Base-by-base conservation (phyloP, 2,113 vertebrate species). In the Hiodon tergisus region DNA sequence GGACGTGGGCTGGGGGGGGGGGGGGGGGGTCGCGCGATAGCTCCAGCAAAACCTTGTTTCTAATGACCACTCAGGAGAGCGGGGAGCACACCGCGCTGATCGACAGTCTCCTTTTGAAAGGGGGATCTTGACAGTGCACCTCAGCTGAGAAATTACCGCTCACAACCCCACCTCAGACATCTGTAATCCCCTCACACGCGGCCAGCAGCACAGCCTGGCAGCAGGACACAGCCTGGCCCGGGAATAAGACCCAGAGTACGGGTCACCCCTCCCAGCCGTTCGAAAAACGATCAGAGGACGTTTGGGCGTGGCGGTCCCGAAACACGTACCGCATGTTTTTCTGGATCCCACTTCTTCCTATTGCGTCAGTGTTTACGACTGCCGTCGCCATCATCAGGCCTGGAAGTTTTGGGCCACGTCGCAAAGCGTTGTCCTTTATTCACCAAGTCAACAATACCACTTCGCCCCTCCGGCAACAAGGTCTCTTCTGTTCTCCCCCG, bases 31-130 rank as follows among this genome's bases (percentile, higher is more conserved):
- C 71, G 48, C 59, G 63, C 74, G 67, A 75, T 61, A 75, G 74
- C 74, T 75, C 74, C 66, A 57, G 74, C 65, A 75, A 73, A 75
- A 68, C 31, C 74, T 67, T 75, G 74, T 68, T 69, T 69, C 67
- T 76, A 76, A 76, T 76, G 75, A 76, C 75, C 75, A 76, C 75
- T 76, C 75, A 76, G 67, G 75, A 76, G 75, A 76, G 67, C 17
- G 51, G 58, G 54, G 72, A 66, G 62, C 50, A 48, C 48, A 52
- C 54, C 10, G 17, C 17, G 58, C 58, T 76, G 75, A 76, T 70
- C 67, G 75, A 61, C 75, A 76, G 75, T 13, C 67, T 70, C 67
- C 67, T 70, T 70, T 54, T 70, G 75, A 76, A 70, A 76, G 62
- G 4, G 58, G 75, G 75, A 71, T 62, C 75, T 51, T 76, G 75